Evolutionary conservation across 2,797 vertebrate species (phyloP), one percentile per base, ranked within the genome.

Genomic region (Ptychadena robeensis): DNA sequence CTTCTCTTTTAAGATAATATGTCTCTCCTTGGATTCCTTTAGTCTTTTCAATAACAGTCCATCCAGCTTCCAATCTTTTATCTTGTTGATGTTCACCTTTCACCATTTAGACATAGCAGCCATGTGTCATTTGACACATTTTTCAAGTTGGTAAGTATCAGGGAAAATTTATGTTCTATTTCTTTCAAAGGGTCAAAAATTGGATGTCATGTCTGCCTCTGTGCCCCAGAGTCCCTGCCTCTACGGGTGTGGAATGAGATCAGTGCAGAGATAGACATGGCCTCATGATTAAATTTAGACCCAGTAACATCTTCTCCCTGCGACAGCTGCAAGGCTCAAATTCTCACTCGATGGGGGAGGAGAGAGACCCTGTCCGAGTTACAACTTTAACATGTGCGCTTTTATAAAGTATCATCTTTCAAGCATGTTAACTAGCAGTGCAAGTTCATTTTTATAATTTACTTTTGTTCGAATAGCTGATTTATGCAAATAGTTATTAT

Each of bases 171-270:
- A 9, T n/a, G 22, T 22, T 37, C 22, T 22, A 22, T 1, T 7
- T 18, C 66, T 40, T 65, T 57, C 66, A 25, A 57, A 35, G 74
- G 27, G 57, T 32, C 12, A 22, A 80, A 22, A 81, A 12, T 27
- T 73, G 44, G 37, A 18, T 32, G 66, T 70, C 65, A 79, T 74
- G 59, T 37, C 30, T 59, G 40, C 31, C 73, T 44, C 63, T 27
- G 40, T 65, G 32, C 34, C 31, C 73, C 77, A 6, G 75, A 91
- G 91, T 86, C 87, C 80, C 53, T 77, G 65, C 73, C 65, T 75
- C 65, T 63, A n/a, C 34, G 65, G 66, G 59, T 67, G 25, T 73
- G 31, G 68, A 75, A 35, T 68, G 57, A 63, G 30, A 37, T 63
- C 64, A 75, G 48, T 14, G 28, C 44, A 48, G 81, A 38, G 73